These are phyloP conservation scores for Eciton burchellii DNA, from an alignment of 1,140 invertebrate genomes.

Conservation along the genomic window DNA sequence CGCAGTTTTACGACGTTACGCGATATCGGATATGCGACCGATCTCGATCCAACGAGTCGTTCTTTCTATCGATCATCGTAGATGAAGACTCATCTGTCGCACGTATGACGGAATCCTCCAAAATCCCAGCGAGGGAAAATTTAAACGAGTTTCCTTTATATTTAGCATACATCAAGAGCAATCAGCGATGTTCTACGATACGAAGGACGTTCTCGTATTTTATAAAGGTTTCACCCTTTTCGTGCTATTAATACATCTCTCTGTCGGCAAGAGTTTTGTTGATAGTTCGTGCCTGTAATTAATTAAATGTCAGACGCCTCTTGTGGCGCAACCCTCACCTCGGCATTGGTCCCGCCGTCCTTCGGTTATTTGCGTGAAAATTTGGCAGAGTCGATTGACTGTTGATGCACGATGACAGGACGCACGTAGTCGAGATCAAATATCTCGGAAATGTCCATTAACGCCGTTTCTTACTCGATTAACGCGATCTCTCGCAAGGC, in stretches of 20 bases:
- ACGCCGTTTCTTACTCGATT: constrained; percentile 6
- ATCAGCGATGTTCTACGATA: no score
- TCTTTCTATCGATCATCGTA: neutral
- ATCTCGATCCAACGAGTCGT: constrained; percentile 35
- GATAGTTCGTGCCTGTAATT: constrained; percentile 20
- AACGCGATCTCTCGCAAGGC: no score
- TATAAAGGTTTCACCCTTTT: no score
- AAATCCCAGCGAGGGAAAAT: neutral
- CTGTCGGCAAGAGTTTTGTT: neutral
- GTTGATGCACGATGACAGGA: constrained; percentile 19
- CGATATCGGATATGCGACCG: neutral
- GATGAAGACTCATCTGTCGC: neutral
- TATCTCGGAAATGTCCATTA: constrained; percentile 24
- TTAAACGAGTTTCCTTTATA: neutral
- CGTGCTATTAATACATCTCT: no score
- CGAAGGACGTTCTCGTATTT: no score
- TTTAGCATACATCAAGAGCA: neutral
- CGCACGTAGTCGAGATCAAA: neutral
- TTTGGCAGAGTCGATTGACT: constrained; percentile 56
- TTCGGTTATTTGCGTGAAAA: constrained; percentile 58
- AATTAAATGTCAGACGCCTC: constrained; percentile 14
- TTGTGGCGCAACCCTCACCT: constrained; percentile 57
- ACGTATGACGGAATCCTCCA: neutral
- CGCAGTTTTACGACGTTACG: no score
- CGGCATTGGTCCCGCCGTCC: constrained; percentile 45